These are phyloP conservation scores for Brachionus calyciflorus DNA, from an alignment of 1,140 invertebrate species.

Conservation along the genomic window DNA sequence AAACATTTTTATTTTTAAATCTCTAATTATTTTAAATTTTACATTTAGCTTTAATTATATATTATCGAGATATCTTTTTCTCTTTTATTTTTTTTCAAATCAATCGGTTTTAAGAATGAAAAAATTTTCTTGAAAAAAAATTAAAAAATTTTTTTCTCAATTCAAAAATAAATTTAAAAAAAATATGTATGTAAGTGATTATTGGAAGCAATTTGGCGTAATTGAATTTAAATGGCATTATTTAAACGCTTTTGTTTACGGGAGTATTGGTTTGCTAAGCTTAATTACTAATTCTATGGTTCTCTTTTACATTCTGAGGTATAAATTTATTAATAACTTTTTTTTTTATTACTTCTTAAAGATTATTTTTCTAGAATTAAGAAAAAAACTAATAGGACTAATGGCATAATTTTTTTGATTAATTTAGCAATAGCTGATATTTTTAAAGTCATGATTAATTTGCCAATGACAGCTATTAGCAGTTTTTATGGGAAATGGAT, in stretches of 20 bases:
- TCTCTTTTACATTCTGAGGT: slow-evolving; percentile 18
- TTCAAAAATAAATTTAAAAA: too few species aligned
- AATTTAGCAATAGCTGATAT: slow-evolving; percentile 46
- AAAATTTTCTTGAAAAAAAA: neutral
- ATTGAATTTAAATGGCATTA: slow-evolving; percentile 42
- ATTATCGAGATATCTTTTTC: too few species aligned
- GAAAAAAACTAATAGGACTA: neutral
- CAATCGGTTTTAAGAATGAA: neutral
- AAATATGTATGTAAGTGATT: slow-evolving; percentile 37
- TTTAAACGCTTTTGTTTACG: slow-evolving; percentile 15
- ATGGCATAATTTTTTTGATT: slow-evolving; percentile 13
- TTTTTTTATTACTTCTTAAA: neutral
- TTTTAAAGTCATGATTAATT: slow-evolving; percentile 30
- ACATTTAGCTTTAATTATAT: too few species aligned
- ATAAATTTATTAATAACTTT: neutral
- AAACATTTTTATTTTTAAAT: too few species aligned
- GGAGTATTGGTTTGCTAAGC: neutral
- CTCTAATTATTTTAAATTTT: too few species aligned
- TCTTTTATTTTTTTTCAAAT: neutral
- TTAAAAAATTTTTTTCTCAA: neutral
- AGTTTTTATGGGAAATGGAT: slow-evolving; percentile 37
- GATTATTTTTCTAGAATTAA: neutral
- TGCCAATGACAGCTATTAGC: slow-evolving; percentile 35
- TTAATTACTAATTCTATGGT: slow-evolving; percentile 31
- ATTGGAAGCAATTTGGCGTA: slow-evolving; percentile 27